Base-by-base conservation (phyloP, 2,888 invertebrate species). In the Zygogramma bicolorata region DNA sequence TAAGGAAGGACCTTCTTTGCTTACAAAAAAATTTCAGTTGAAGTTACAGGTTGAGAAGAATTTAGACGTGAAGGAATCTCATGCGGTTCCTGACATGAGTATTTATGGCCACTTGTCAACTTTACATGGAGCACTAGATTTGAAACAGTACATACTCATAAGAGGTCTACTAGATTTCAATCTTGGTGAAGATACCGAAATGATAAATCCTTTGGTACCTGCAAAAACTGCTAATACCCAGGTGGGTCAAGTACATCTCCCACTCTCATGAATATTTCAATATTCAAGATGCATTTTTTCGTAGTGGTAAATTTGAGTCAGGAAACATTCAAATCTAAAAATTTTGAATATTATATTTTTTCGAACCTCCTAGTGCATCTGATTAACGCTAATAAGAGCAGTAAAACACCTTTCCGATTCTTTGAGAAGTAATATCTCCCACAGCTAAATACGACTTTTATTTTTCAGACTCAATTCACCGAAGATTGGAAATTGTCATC, bases 81-180 rank as follows among this genome's bases (percentile, higher is more conserved):
- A 87, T 69, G 82, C 85, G 90, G 92, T 94, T 46, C 93, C 98
- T 0, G 96, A 97, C 87, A 91, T 96, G 86, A 93, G 94, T 82
- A 90, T 97, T 15, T 93, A 93, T 74, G 98, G 97, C 20, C 93
- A 93, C 31, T 88, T 98, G 72, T 94, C 96, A 1, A 95, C 96
- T 38, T 90, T 98, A 81, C 93, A 95, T 86, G 93, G 93, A 74
- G 91, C 93, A 57, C 86, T 98, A 70, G 95, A 96, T 88, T 90
- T 94, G 61, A 90, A 92, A 61, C 97, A 97, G 86, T 98, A 97
- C 88, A 93, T 94, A 85, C 88, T 98, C 49, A 91, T 98, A 65
- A 91, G 95, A 73, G 97, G 97, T 18, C 90, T 98, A 71, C 89
- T 98, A 6, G 91, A 93, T 1, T 94, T 95, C 87, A 98, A 98